phyloP scores from a whole-genome alignment of 1,140 invertebrate genomes.

The Cyrtorhinus lividipennis region DNA sequence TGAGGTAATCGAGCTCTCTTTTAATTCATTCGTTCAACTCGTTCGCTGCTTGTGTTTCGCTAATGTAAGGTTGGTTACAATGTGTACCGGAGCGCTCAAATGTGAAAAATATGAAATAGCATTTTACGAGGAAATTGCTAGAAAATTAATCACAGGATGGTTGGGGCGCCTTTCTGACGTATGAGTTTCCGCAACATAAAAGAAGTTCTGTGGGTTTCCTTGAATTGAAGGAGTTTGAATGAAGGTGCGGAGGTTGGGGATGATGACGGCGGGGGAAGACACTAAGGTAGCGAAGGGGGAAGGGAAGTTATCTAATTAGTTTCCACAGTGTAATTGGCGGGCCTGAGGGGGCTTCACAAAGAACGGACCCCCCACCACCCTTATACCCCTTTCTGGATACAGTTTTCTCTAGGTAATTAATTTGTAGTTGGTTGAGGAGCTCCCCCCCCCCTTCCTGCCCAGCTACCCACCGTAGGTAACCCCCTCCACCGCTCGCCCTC shows the following conservation, averaged over 20 bases:
- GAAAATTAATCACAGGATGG: not conserved
- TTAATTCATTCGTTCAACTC: too few relatives aligned
- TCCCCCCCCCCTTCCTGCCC: not conserved
- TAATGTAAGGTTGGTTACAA: too few relatives aligned
- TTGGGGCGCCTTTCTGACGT: not conserved
- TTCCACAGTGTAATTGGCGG: constrained; percentile 9
- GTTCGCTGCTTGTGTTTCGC: too few relatives aligned
- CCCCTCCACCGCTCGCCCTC: not conserved
- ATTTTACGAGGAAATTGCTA: not conserved
- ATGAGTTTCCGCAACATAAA: not conserved
- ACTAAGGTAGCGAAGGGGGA: not conserved
- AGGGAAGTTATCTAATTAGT: constrained; percentile 10
- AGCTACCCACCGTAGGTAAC: not conserved
- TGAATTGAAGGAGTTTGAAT: not conserved
- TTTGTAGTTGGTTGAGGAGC: constrained; percentile 11
- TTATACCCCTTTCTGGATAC: not conserved
- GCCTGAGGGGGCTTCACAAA: constrained; percentile 7
- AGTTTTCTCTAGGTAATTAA: constrained; percentile 15
- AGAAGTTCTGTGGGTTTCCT: not conserved
- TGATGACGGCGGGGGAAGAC: not conserved
- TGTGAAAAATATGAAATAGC: too few relatives aligned
- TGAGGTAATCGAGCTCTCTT: too few relatives aligned
- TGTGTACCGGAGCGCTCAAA: too few relatives aligned
- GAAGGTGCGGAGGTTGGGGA: not conserved
- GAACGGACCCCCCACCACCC: constrained; percentile 2